phyloP scores from a whole-genome alignment of 2,113 vertebrate species.

The Mustela nigripes region DNA sequence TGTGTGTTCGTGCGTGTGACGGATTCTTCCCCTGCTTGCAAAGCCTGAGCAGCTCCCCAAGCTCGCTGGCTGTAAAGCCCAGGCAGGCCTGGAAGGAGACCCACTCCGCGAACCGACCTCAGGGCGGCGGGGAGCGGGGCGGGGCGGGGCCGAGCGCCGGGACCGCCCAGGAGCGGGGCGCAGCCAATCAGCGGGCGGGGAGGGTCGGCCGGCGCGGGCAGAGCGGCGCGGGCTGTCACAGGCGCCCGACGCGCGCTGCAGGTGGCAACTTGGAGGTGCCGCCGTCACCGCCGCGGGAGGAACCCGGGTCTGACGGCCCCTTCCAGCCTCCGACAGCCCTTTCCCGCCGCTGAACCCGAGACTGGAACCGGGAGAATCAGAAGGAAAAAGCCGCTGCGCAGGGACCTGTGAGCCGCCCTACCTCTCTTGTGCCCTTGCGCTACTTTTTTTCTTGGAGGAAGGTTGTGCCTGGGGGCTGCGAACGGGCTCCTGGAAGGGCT shows the following conservation, averaged over 20 bases:
- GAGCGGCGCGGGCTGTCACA: conserved; percentile 72
- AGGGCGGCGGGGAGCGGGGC: not conserved
- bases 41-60: not conserved
- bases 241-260: conserved; percentile 82
- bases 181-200: conserved; percentile 68
- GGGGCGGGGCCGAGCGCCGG: not conserved
- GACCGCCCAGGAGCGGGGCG: conserved; percentile 26
- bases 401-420: conserved; percentile 2
- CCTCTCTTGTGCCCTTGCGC: conserved; percentile 44
- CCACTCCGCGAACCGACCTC: accelerated
- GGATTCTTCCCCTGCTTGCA: not conserved
- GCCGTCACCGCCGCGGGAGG: conserved; percentile 36
- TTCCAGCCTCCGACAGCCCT: conserved; percentile 14
- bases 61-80: not conserved
- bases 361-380: not conserved
- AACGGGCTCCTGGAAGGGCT: not conserved
- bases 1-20: not conserved
- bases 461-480: conserved; percentile 44
- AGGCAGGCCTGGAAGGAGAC: not conserved
- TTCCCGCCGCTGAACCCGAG: conserved; percentile 23
- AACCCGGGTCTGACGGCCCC: conserved; percentile 37
- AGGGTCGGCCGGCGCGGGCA: conserved; percentile 63
- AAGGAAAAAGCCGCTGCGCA: not conserved
- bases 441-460: conserved; percentile 72
- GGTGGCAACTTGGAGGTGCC: conserved; percentile 84